These are phyloP conservation scores for Limanda limanda DNA, from an alignment of 2,113 vertebrate genomes.

Conservation along the genomic window DNA sequence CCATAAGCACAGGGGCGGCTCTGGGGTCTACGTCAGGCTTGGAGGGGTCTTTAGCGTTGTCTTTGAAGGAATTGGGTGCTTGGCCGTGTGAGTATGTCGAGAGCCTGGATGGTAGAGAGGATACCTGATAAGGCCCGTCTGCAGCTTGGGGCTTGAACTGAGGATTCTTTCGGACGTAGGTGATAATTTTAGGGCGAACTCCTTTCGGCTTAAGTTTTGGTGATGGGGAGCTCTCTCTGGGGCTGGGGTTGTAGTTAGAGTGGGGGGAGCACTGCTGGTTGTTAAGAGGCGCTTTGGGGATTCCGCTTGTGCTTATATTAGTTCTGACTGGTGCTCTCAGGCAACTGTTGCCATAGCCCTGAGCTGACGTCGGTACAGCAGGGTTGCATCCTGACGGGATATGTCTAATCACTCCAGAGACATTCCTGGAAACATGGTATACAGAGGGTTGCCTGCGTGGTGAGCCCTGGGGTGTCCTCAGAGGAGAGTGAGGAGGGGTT, in stretches of 20 bases:
- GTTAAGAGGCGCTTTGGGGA: constrained; percentile 88
- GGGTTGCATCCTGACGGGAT: constrained; percentile 66
- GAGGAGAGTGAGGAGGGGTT: constrained; percentile 73
- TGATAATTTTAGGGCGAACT: constrained; percentile 97
- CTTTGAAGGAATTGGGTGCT: constrained; percentile 61
- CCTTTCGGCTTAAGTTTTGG: constrained; percentile 91
- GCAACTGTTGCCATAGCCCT: constrained; percentile 81
- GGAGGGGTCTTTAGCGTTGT: constrained; percentile 74
- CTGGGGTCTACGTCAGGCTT: constrained; percentile 75
- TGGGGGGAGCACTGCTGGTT: constrained; percentile 72
- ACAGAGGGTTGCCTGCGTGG: constrained; percentile 74
- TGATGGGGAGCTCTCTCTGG: constrained; percentile 73
- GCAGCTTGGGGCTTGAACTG: constrained; percentile 86
- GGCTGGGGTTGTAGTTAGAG: constrained; percentile 75
- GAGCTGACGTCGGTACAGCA: constrained; percentile 57
- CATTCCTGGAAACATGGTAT: constrained; percentile 74
- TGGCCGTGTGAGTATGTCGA: constrained; percentile 78
- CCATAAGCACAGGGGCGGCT: constrained; percentile 77
- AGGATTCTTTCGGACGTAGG: constrained; percentile 92
- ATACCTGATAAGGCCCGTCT: constrained; percentile 84
- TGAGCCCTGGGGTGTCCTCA: constrained; percentile 79
- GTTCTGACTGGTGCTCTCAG: constrained; percentile 89
- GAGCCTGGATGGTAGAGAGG: constrained; percentile 85
- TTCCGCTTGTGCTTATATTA: constrained; percentile 83
- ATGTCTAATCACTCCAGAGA: constrained; percentile 62